Evolutionary conservation across 2,888 invertebrate species (phyloP).

Genomic region (Microctonus hyperodae): DNA sequence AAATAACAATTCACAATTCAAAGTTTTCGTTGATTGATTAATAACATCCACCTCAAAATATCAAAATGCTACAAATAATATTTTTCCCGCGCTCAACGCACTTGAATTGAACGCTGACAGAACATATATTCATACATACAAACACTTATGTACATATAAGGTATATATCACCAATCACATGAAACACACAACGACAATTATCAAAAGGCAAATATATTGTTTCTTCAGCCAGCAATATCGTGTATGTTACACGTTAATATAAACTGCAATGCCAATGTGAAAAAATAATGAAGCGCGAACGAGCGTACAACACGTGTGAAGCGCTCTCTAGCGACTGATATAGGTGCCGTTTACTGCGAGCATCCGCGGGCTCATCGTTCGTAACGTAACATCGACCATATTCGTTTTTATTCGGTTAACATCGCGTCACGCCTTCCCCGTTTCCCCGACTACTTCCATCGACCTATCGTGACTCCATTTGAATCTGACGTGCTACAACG

Average conservation of each 20-base stretch:
- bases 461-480: neutral
- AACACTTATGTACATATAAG: neutral
- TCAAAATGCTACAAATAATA: neutral
- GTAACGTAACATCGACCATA: conserved; percentile 25
- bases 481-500: neutral
- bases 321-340: conserved; percentile 59
- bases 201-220: neutral
- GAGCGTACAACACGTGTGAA: conserved; percentile 47
- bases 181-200: neutral
- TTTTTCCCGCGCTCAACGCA: conserved; percentile 16
- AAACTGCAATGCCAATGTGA: conserved; percentile 36
- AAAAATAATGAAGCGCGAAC: conserved; percentile 41
- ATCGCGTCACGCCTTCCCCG: conserved; percentile 27
- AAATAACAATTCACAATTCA: neutral
- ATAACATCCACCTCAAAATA: neutral
- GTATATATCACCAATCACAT: neutral
- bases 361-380: conserved; percentile 40
- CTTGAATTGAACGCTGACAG: neutral
- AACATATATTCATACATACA: neutral
- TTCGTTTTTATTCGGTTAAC: conserved; percentile 36
- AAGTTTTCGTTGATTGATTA: neutral
- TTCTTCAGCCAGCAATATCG: neutral
- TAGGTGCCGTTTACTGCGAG: conserved; percentile 42
- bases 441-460: neutral
- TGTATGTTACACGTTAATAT: neutral